Percentiles rank a stretch among this genome's conserved stretches.
phyloP scores from a whole-genome alignment of 1,140 invertebrate species.

The Gonioctena quinquepunctata region DNA sequence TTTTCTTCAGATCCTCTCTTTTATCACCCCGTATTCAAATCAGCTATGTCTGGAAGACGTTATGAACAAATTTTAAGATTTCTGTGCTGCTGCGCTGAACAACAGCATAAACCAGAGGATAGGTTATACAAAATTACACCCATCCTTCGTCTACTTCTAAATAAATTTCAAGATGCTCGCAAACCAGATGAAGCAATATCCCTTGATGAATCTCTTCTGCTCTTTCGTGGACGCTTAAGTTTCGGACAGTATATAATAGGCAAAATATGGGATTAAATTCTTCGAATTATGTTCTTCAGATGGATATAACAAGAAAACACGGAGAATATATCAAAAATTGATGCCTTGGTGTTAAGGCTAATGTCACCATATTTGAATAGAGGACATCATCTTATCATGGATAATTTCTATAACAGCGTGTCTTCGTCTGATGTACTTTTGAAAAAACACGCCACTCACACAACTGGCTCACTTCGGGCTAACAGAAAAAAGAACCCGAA shows the following conservation, averaged over 20 bases:
- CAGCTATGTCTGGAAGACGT: conserved; percentile 40
- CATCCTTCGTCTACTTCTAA: not conserved
- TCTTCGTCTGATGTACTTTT: conserved; percentile 14
- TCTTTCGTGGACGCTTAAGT: conserved; percentile 14
- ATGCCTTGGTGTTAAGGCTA: not conserved
- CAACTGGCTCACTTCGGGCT: conserved; percentile 11
- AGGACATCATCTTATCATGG: conserved; percentile 24
- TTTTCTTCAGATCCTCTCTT: conserved; percentile 37
- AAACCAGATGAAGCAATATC: conserved; percentile 7
- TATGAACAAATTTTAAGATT: conserved; percentile 45
- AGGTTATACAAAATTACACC: too few relatives aligned
- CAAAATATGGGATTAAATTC: conserved; percentile 19
- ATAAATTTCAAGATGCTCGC: conserved; percentile 4
- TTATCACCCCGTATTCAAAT: conserved; percentile 45
- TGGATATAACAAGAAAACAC: conserved; percentile 14
- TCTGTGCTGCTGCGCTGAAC: too few relatives aligned
- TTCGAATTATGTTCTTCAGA: conserved; percentile 4
- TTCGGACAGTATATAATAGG: conserved; percentile 18
- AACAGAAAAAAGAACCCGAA: conserved; percentile 15
- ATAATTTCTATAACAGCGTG: conserved; percentile 29
- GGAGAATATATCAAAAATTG: not conserved
- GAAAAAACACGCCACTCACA: conserved; percentile 3
- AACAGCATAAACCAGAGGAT: too few relatives aligned
- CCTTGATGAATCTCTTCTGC: conserved; percentile 15
- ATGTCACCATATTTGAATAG: conserved; percentile 9